Evolutionary conservation across 64 coral and sea anemone species (phyloP), one percentile per base, ranked within the genome.

Genomic region (Anthopleura sola): DNA sequence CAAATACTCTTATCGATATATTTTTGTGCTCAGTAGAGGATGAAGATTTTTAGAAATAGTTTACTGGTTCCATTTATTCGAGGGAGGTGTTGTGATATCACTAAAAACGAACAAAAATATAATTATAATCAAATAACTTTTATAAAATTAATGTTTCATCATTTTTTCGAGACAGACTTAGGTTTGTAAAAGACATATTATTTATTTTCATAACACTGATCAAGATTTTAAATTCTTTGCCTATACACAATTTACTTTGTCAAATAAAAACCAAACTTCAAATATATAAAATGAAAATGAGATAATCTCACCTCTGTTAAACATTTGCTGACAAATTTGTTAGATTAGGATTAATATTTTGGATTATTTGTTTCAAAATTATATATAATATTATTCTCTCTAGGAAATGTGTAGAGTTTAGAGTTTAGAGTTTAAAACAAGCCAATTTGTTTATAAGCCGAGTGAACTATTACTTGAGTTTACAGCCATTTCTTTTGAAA

Each of bases 161-260:
- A 79, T 79, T 79, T 79, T 79, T 79, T 79, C 76, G 24, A 79
- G 76, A 48, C 76, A 79, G 76, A 44, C 76, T 79, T 79, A 79
- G 76, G 76, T 79, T 79, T 79, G 76, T 79, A 79, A 79, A 77
- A 48, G 76, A 79, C 76, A 79, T 71, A 71, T 53, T 53, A 53
- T 79, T 79, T 79, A 79, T 79, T 79, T 79, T 79, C 76, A 79
- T 79, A 79, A 79, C 37, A 48, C 31, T 79, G 76, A 79, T 47
- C 37, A 13, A 79, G 47, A 79, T 44, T 79, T 79, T 79, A 44
- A 79, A 79, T 79, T 79, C 76, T 79, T 44, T 79, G 44, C 76
- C 76, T 79, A 53, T 15, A 79, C 44, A 48, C 76, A 79, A 79
- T 36, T 77, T 79, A 48, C 39, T 79, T 79, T 77, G 36, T 77